These are phyloP conservation scores for Eretmochelys imbricata DNA, from an alignment of 2,113 vertebrate species.

Conservation along the genomic window DNA sequence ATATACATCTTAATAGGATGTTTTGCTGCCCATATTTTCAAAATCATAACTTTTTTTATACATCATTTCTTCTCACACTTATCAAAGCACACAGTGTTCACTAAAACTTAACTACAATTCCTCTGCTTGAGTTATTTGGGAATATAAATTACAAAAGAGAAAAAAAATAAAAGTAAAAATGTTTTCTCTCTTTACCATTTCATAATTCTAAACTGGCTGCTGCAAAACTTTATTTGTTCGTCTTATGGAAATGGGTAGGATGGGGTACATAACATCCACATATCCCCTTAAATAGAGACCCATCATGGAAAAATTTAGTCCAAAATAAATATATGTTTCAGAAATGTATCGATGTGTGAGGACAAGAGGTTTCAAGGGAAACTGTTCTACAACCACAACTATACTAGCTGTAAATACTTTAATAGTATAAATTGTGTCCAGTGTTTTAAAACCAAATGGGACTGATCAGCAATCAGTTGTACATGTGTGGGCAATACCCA, in stretches of 20 bases:
- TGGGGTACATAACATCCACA: background rate
- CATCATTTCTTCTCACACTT: background rate
- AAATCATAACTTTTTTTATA: background rate
- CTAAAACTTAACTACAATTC: background rate
- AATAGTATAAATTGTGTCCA: background rate
- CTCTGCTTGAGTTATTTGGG: background rate
- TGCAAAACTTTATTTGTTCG: background rate
- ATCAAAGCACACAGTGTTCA: background rate
- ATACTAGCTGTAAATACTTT: background rate
- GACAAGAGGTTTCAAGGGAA: background rate
- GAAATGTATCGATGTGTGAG: background rate
- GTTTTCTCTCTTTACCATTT: background rate
- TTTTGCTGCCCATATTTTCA: background rate
- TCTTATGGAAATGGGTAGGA: background rate
- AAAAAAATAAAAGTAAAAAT: fast-evolving
- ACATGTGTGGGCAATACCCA: background rate
- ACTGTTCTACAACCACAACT: background rate
- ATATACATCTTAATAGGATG: background rate
- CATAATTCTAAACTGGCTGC: background rate
- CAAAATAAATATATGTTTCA: background rate
- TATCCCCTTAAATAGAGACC: background rate
- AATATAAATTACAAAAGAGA: background rate
- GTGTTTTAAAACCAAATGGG: background rate
- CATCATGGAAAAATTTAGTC: background rate
- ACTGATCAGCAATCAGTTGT: background rate